A percentile compares a stretch with the other conserved stretches of the same genome.
These are phyloP conservation scores for Zaprionus gabonicus DNA, from an alignment of 1,140 invertebrate species.

Conservation along the genomic window DNA sequence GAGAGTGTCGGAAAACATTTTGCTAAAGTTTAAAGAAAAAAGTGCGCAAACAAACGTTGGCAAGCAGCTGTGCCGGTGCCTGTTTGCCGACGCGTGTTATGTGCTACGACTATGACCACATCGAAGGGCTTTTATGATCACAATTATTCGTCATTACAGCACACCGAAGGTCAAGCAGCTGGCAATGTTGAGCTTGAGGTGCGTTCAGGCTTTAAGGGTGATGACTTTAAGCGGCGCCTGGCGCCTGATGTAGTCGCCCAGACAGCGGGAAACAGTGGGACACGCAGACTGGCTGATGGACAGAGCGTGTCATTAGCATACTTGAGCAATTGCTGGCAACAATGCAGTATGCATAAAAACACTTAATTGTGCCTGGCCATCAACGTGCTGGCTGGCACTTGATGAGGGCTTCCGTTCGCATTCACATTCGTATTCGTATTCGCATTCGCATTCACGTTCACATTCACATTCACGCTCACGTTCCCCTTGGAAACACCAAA, in stretches of 20 bases:
- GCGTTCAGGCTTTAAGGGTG: conserved; percentile 31
- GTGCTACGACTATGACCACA: conserved; percentile 13
- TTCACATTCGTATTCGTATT: background rate
- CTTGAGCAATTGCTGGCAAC: conserved; percentile 66
- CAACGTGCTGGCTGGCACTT: conserved; percentile 67
- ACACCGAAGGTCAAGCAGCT: conserved; percentile 49
- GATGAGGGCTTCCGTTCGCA: conserved; percentile 45
- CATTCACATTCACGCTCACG: background rate
- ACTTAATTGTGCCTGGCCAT: conserved; percentile 76
- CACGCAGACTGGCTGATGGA: too few species aligned
- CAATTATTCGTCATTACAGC: conserved; percentile 42
- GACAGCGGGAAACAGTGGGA: background rate
- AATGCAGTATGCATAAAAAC: conserved; percentile 73
- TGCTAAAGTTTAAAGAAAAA: conserved; percentile 33
- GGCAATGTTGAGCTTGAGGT: conserved; percentile 12
- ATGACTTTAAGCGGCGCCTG: conserved; percentile 8
- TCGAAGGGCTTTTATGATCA: conserved; percentile 40
- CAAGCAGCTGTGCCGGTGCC: conserved; percentile 27
- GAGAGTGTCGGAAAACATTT: conserved; percentile 12
- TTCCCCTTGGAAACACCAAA: conserved; percentile 7
- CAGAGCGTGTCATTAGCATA: conserved; percentile 65
- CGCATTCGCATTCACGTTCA: background rate
- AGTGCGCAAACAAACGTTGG: conserved; percentile 5
- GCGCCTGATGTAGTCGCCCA: background rate
- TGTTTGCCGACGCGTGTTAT: conserved; percentile 13